Base-by-base conservation (phyloP, 2,888 invertebrate species). In the Drosophila borealis region DNA sequence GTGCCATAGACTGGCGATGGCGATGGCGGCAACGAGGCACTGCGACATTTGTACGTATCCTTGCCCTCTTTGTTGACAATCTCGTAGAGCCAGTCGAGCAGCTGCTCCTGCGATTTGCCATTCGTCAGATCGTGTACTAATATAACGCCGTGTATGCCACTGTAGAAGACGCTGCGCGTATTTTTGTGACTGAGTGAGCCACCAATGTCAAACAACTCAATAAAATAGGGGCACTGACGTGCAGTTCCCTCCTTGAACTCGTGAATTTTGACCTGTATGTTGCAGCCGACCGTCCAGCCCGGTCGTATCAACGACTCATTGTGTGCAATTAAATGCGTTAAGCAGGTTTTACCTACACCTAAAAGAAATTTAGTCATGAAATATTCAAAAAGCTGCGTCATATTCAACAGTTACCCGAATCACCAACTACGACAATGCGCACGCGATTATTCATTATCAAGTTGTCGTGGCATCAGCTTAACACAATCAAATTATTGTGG, bases 191-290 rank as follows among this genome's bases (percentile, higher is more conserved):
- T 97, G 74, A 96, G 95, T 74, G 98, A 98, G 1, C 99, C 99
- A 5, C 99, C 99, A 57, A 99, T 95, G 91, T 99, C 99, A 97
- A 99, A 99, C 36, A 99, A 93, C 93, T 99, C 99, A 25, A 99
- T 94, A 91, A 98, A 98, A 92, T 96, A 98, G 5, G 97, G 96
- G 84, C 96, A 96, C 91, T 99, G 98, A 67, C 96, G 95, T 19
- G 97, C 96, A 0, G 98, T 98, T 2, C 98, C 98, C 93, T 98
- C 98, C 91, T 97, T 97, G 91, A 96, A 99, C 91, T 98, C 97
- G 90, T 99, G 98, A 51, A 99, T 93, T 93, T 98, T 98, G 0
- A 98, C 98, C 93, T 99, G 98, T 1, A 98, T 96, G 1, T 97
- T 96, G 91, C 98, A 98, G 2, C 99, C 99, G 42, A 99, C 96